A percentile compares a stretch with the other conserved stretches of the same genome.
These are phyloP conservation scores for Serripes groenlandicus DNA, from an alignment of 2,888 invertebrate genomes.

Conservation along the genomic window DNA sequence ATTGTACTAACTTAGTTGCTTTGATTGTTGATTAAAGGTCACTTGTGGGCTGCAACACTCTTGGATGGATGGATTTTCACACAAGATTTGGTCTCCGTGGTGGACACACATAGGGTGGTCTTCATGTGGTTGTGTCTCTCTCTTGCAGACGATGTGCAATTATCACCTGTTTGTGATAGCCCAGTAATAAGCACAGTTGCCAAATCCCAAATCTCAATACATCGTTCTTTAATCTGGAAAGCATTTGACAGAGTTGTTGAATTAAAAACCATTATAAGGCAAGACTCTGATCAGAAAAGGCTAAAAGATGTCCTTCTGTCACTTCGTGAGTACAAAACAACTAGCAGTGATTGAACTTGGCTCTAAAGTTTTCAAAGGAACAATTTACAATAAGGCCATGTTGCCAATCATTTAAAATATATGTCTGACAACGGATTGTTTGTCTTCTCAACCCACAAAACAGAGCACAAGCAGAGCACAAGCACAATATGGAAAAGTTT, in stretches of 20 bases:
- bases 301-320: constrained; percentile 35
- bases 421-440: constrained; percentile 26
- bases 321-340: constrained; percentile 38
- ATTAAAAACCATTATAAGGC: constrained; percentile 45
- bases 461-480: constrained; percentile 29
- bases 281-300: constrained; percentile 35
- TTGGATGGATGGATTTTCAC: constrained; percentile 53
- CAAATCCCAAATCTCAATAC: constrained; percentile 40
- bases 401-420: not conserved
- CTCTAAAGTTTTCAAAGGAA: constrained; percentile 26
- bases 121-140: constrained; percentile 66
- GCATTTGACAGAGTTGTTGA: constrained; percentile 37
- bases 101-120: constrained; percentile 38
- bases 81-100: constrained; percentile 13
- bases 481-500: constrained; percentile 45
- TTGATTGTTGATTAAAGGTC: too few relatives aligned
- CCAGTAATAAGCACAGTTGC: constrained; percentile 39
- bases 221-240: constrained; percentile 56
- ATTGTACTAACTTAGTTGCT: constrained; percentile 51
- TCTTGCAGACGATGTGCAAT: too few relatives aligned
- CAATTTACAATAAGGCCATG: not conserved
- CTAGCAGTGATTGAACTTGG: too few relatives aligned
- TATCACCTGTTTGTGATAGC: constrained; percentile 64
- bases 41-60: too few relatives aligned
- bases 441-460: constrained; percentile 31